A percentile compares a stretch with the other conserved stretches of the same genome.
phyloP scores from a whole-genome alignment of 1,140 invertebrate genomes.

The Papilio helenus region DNA sequence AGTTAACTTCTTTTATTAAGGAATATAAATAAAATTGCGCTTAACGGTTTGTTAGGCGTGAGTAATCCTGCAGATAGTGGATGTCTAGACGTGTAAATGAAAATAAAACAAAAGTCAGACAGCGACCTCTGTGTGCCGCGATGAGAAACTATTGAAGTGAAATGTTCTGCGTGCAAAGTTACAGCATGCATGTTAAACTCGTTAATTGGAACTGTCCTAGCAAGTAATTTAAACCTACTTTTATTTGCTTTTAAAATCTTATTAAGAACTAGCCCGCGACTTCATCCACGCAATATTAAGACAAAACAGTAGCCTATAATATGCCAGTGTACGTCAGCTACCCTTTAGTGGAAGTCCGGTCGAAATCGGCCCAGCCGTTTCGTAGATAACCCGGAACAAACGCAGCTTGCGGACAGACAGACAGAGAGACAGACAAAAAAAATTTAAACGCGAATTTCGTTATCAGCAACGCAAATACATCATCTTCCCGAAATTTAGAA shows the following conservation, averaged over 20 bases:
- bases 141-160: conserved; percentile 17
- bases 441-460: no score
- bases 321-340: no score
- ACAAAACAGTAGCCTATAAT: no score
- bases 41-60: background rate
- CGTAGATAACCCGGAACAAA: no score
- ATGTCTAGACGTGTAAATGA: conserved; percentile 17
- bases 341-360: no score
- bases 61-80: background rate
- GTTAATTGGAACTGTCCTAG: background rate
- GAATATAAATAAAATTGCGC: background rate
- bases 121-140: background rate
- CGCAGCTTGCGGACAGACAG: no score
- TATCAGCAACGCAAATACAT: no score
- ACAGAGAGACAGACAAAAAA: no score
- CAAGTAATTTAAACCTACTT: background rate
- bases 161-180: conserved; percentile 11
- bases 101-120: conserved; percentile 12
- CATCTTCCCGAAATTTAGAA: no score
- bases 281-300: no score
- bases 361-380: no score
- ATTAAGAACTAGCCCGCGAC: no score
- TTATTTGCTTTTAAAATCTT: background rate
- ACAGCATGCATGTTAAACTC: conserved; percentile 10
- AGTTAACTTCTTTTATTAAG: background rate